Evolutionary conservation across 2,888 invertebrate genomes (phyloP).

Genomic region (Agrochola circellaris): DNA sequence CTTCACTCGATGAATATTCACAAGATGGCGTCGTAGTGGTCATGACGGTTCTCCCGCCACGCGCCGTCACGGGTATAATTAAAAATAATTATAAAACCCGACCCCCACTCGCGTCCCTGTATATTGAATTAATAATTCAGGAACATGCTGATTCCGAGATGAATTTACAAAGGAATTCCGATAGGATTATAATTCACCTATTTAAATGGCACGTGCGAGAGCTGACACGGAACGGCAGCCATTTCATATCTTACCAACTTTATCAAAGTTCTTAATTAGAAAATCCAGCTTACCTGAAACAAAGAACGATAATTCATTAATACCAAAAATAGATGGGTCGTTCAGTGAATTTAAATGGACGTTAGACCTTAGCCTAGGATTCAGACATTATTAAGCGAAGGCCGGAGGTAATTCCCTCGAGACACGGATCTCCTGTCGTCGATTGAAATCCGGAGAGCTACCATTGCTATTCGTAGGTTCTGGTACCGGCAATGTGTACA

Average conservation of each 20-base stretch:
- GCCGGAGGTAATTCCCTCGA: slow-evolving; percentile 51
- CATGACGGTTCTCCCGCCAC: slow-evolving; percentile 58
- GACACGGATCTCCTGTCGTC: slow-evolving; percentile 54
- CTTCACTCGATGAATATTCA: slow-evolving; percentile 84
- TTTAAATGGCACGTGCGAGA: slow-evolving; percentile 26
- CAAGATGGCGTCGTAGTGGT: slow-evolving; percentile 71
- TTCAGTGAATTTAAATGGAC: slow-evolving; percentile 37
- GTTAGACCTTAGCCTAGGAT: slow-evolving; percentile 19
- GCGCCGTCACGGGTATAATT: slow-evolving; percentile 76
- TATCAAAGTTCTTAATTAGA: slow-evolving; percentile 23
- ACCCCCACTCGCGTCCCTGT: slow-evolving; percentile 63
- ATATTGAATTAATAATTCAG: slow-evolving; percentile 76
- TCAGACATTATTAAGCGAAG: slow-evolving; percentile 40
- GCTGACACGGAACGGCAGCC: slow-evolving; percentile 16
- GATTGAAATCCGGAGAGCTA: slow-evolving; percentile 54
- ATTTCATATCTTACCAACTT: slow-evolving; percentile 48
- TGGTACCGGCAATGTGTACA: slow-evolving; percentile 42
- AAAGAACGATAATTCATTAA: slow-evolving; percentile 58
- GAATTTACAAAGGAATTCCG: slow-evolving; percentile 58
- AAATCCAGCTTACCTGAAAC: slow-evolving; percentile 71
- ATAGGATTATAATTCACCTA: slow-evolving; percentile 44
- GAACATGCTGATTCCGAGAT: slow-evolving; percentile 58
- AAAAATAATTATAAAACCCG: slow-evolving; percentile 83
- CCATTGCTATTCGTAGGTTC: slow-evolving; percentile 24
- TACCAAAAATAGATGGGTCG: neutral